phyloP scores from a whole-genome alignment of 2,113 vertebrate genomes.

The Nycticebus coucang region DNA sequence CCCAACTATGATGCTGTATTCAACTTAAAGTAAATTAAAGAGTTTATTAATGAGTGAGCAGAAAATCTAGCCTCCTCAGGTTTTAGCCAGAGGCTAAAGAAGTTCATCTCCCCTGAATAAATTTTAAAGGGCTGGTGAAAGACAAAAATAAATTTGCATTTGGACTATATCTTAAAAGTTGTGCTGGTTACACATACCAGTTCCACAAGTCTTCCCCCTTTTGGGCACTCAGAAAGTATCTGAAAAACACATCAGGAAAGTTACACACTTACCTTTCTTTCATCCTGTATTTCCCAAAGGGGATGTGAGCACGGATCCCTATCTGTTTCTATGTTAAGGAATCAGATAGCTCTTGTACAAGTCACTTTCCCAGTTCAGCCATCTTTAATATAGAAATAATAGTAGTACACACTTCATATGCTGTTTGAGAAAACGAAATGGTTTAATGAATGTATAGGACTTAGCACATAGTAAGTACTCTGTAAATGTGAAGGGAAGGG shows the following conservation, averaged over 20 bases:
- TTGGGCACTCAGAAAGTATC: neutral
- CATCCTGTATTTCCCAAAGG: neutral
- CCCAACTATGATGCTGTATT: neutral
- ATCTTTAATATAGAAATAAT: neutral
- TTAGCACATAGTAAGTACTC: neutral
- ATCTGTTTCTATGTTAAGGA: neutral
- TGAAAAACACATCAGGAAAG: neutral
- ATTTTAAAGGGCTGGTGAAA: neutral
- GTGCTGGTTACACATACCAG: neutral
- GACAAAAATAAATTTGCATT: conserved; percentile 46
- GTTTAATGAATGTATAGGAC: neutral
- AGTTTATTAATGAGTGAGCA: neutral
- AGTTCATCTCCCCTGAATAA: neutral
- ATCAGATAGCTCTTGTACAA: neutral
- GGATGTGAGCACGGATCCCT: neutral
- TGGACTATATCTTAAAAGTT: neutral
- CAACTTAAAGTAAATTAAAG: neutral
- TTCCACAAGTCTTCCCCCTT: neutral
- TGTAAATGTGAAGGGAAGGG: neutral
- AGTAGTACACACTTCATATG: neutral
- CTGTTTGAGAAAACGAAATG: neutral
- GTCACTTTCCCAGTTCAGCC: neutral
- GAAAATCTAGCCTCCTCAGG: neutral
- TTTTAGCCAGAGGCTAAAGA: neutral
- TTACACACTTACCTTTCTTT: neutral